These are phyloP conservation scores for Phrynocephalus forsythii DNA, from an alignment of 2,797 vertebrate genomes.

Conservation along the genomic window DNA sequence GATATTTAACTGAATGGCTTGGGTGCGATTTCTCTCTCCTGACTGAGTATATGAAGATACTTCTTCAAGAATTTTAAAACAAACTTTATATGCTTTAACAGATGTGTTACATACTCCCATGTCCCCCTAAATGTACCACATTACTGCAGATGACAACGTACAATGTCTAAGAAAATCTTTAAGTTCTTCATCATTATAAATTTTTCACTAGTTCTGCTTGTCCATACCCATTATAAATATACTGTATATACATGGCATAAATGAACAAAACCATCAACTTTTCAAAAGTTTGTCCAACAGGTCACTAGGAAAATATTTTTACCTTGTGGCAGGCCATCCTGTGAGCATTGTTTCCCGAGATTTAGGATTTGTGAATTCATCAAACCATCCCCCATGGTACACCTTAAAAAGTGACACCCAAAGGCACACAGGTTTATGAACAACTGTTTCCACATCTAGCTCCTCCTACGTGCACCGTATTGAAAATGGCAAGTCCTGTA, in stretches of 20 bases:
- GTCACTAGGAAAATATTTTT: neutral
- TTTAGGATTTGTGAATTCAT: neutral
- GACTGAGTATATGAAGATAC: slow-evolving; percentile 5
- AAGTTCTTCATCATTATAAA: neutral
- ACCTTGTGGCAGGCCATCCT: neutral
- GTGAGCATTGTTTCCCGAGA: neutral
- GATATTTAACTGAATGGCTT: slow-evolving; percentile 16
- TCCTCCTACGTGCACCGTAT: slow-evolving; percentile 29
- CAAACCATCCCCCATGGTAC: neutral
- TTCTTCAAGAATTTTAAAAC: slow-evolving; percentile 5
- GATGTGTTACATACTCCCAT: too few species aligned
- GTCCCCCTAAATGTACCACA: neutral
- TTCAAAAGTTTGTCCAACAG: neutral
- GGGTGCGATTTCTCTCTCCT: slow-evolving; percentile 12
- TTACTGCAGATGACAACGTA: neutral
- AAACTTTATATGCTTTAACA: rapidly evolving
- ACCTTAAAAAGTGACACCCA: neutral
- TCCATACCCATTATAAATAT: too few species aligned
- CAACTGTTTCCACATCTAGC: rapidly evolving
- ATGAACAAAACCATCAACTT: neutral
- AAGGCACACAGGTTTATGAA: neutral
- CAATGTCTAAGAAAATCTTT: neutral
- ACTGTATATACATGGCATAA: neutral
- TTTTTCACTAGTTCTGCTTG: too few species aligned
- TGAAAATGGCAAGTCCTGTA: slow-evolving; percentile 23